These are phyloP conservation scores for Cyphotilapia sp. DNA, from an alignment of 2,113 vertebrate species.

Conservation along the genomic window DNA sequence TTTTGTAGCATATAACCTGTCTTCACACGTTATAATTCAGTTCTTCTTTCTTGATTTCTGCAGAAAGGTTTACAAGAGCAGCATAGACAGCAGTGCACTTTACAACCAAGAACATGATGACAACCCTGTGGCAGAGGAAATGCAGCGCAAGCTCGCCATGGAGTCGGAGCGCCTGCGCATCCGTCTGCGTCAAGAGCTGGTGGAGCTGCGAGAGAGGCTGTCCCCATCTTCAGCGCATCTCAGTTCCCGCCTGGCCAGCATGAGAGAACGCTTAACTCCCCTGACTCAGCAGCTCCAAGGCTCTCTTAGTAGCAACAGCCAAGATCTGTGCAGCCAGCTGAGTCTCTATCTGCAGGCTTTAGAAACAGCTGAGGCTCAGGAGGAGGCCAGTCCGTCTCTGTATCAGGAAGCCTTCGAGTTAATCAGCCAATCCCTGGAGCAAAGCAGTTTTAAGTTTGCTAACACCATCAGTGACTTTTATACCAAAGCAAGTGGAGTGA, in stretches of 20 bases:
- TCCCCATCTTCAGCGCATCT: conserved; percentile 68
- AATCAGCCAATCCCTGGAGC: conserved; percentile 51
- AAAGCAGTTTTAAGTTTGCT: conserved; percentile 37
- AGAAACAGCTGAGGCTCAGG: conserved; percentile 38
- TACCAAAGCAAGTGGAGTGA: conserved; percentile 52
- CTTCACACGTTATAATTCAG: background rate
- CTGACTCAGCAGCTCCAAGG: conserved; percentile 73
- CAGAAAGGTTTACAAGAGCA: conserved; percentile 74
- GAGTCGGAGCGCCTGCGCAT: conserved; percentile 66
- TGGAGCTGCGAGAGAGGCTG: conserved; percentile 71
- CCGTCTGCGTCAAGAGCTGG: conserved; percentile 76
- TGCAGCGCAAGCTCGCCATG: conserved; percentile 42
- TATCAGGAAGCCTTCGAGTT: conserved; percentile 58
- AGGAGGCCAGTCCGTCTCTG: conserved; percentile 25
- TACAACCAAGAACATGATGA: conserved; percentile 59
- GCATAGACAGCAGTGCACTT: conserved; percentile 61
- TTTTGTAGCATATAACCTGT: background rate
- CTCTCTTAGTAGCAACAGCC: conserved; percentile 68
- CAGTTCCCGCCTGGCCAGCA: conserved; percentile 57
- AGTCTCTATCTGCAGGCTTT: conserved; percentile 46
- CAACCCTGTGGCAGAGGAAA: conserved; percentile 40
- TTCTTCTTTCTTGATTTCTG: background rate
- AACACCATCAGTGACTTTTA: conserved; percentile 70
- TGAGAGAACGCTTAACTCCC: conserved; percentile 73
- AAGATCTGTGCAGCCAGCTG: conserved; percentile 75